Conservation (phyloP, 2,113 vertebrate species). For the Aplodontia rufa region DNA sequence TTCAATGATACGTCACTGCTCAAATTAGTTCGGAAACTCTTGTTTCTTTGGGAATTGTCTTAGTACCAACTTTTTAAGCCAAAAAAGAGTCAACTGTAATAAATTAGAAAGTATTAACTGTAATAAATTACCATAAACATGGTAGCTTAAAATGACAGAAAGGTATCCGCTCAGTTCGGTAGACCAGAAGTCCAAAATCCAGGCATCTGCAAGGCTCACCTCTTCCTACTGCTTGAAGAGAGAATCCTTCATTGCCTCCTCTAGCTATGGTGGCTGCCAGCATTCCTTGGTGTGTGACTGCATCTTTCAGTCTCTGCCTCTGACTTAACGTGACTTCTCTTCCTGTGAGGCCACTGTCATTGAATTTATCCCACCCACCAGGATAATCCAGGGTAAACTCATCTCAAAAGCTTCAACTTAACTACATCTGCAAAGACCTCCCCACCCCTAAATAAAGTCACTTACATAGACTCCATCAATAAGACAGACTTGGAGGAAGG, state of each 20-base stretch:
- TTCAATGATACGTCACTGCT: background rate
- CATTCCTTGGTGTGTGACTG: background rate
- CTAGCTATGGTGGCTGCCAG: no score
- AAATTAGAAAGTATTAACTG: background rate
- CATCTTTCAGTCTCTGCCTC: background rate
- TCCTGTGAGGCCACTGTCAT: background rate
- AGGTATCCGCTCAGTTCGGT: background rate
- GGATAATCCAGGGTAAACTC: background rate
- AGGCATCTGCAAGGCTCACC: fast-evolving
- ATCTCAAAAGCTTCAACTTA: background rate
- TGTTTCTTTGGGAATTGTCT: background rate
- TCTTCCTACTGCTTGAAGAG: background rate
- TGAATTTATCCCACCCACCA: background rate
- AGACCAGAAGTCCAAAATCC: background rate
- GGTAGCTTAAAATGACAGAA: background rate
- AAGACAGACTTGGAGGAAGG: background rate
- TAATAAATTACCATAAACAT: background rate
- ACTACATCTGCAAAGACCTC: background rate
- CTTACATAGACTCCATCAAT: background rate
- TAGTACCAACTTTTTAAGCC: background rate
- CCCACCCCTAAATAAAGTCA: background rate
- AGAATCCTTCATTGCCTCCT: fast-evolving
- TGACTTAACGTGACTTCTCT: background rate
- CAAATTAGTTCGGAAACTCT: constrained; percentile 21
- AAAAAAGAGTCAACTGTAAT: background rate